phyloP scores from a whole-genome alignment of 2,113 vertebrate genomes.

The Mugil cephalus region DNA sequence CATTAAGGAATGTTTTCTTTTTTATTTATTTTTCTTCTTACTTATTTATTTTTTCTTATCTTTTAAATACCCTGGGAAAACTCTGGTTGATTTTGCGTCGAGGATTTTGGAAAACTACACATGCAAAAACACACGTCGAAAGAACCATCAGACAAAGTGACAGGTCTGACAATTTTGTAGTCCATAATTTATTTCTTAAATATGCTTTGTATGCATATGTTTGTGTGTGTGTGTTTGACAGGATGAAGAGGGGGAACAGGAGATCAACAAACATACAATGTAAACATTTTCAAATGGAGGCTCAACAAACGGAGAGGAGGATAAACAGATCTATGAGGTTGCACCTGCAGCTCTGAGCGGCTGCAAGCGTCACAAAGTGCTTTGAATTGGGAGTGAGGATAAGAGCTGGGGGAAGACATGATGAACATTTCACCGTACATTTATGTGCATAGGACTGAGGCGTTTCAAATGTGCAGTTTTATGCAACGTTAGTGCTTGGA shows the following conservation, averaged over 20 bases:
- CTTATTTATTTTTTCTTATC: too few relatives aligned
- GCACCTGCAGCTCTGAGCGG: slow-evolving; percentile 37
- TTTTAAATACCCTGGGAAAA: too few relatives aligned
- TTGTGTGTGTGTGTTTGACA: slow-evolving; percentile 32
- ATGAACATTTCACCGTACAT: slow-evolving; percentile 37
- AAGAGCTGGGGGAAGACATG: neutral
- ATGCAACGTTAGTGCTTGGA: slow-evolving; percentile 48
- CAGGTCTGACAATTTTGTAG: slow-evolving; percentile 22
- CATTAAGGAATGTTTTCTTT: too few relatives aligned
- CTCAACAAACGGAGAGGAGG: slow-evolving; percentile 3
- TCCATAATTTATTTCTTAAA: slow-evolving; percentile 77
- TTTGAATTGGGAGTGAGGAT: slow-evolving; percentile 44
- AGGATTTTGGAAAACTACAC: too few relatives aligned
- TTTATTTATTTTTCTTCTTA: too few relatives aligned
- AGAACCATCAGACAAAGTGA: neutral
- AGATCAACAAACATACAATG: slow-evolving; percentile 42
- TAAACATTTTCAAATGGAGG: slow-evolving; percentile 68
- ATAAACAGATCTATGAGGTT: slow-evolving; percentile 3
- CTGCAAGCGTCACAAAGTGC: slow-evolving; percentile 69
- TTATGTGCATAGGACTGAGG: slow-evolving; percentile 55
- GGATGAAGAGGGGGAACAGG: slow-evolving; percentile 20
- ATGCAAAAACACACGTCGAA: too few relatives aligned
- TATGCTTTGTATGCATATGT: slow-evolving; percentile 59
- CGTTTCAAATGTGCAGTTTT: slow-evolving; percentile 59
- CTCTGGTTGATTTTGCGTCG: too few relatives aligned